phyloP scores from a whole-genome alignment of 2,113 vertebrate genomes.

The Sceloporus undulatus region DNA sequence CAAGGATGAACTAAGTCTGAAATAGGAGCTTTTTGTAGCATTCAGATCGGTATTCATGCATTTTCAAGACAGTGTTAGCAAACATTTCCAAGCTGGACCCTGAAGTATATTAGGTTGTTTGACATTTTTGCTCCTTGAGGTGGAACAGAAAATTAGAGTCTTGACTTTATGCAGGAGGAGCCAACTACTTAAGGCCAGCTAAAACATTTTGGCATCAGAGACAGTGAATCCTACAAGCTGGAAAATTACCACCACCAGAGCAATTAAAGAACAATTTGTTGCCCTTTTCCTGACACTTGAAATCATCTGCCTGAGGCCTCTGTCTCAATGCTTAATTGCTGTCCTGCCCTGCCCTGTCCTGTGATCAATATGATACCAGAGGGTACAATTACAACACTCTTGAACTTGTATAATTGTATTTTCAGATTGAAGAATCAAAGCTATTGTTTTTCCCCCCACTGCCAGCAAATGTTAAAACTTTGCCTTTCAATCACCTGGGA shows the following conservation, averaged over 20 bases:
- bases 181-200: not conserved
- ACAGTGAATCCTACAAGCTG: not conserved
- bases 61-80: not conserved
- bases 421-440: too few species aligned
- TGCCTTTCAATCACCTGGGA: too few species aligned
- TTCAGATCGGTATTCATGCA: not conserved
- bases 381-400: too few species aligned
- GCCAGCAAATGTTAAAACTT: too few species aligned
- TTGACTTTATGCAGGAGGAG: not conserved
- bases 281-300: not conserved
- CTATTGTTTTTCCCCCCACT: too few species aligned
- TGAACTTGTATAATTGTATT: too few species aligned
- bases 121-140: not conserved
- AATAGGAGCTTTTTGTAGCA: not conserved
- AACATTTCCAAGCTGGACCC: not conserved
- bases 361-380: too few species aligned
- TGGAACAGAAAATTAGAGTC: not conserved
- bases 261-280: not conserved
- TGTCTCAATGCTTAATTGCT: not conserved
- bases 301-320: not conserved
- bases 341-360: not conserved
- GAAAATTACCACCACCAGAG: not conserved
- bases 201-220: not conserved
- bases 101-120: not conserved
- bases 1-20: not conserved